Evolutionary conservation across 2,113 vertebrate genomes (phyloP), one percentile per base, ranked within the genome.

Genomic region (Passer montanus): DNA sequence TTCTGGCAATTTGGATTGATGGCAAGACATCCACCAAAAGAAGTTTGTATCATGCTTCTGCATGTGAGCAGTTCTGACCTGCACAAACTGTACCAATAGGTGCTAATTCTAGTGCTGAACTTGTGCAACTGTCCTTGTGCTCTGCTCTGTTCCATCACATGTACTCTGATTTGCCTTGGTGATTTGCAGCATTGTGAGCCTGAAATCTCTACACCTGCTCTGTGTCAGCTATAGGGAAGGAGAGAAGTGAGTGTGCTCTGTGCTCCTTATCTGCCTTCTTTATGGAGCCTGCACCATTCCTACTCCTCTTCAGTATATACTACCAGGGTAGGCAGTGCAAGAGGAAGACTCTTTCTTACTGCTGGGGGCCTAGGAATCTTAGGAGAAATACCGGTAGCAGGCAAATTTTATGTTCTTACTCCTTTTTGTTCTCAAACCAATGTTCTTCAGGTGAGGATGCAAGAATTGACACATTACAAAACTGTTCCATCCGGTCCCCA

Each of bases 391-490:
- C 10, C 16, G 20, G 4, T 52, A 83, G 33, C 30, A 63, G 43
- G 15, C 4, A 77, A 2, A 77, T 77, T 26, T 83, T 67, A 15
- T 49, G 19, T 66, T 77, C 62, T 90, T 70, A 47, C 2, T 49
- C 31, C 9, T 67, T 83, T 83, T 76, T 84, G 16, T 84, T 85
- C 24, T 79, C n/a, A 58, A 78, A 87, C 30, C 60, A 27, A 53
- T 66, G 23, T 89, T 73, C 13, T 94, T 66, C 79, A 98, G 98
- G 97, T 87, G 96, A 96, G 39, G 91, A 95, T 86, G 97, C 98
- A 79, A 96, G 93, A 87, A 95, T 98, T 11, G 85, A 87, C 50
- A 4, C 22, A 9, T 88, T 98, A 89, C 96, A 95, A 33, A 93
- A 63, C 33, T 60, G 83, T 39, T 81, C 84, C 56, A 64, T 98